Percentiles rank a stretch among this genome's conserved stretches.
Evolutionary conservation across 2,113 vertebrate species (phyloP).

Genomic region (Lepus europaeus): DNA sequence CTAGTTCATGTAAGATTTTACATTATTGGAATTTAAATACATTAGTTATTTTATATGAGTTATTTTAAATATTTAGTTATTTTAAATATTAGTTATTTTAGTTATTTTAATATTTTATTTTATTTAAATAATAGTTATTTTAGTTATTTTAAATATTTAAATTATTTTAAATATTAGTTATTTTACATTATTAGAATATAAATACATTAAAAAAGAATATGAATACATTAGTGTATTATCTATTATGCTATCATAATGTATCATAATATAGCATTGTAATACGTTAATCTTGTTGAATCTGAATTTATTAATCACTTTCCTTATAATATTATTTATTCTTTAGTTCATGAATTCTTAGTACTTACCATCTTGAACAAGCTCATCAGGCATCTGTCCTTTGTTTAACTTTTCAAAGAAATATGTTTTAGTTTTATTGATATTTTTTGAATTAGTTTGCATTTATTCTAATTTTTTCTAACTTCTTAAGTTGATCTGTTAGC

Average conservation of each 20-base stretch:
- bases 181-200: too few species aligned
- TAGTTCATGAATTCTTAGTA: background rate
- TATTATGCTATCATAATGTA: background rate
- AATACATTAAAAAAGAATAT: too few species aligned
- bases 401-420: slow-evolving; percentile 28
- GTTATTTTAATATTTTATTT: too few species aligned
- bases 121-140: too few species aligned
- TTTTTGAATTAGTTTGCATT: slow-evolving; percentile 12
- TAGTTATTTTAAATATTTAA: too few species aligned
- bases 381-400: background rate
- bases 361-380: background rate
- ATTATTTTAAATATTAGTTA: too few species aligned
- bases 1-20: background rate
- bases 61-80: too few species aligned
- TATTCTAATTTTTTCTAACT: background rate
- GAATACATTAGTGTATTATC: background rate
- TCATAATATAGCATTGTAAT: background rate
- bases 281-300: background rate
- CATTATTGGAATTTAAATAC: background rate
- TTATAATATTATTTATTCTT: background rate
- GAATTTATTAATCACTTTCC: background rate
- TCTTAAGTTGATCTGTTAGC: background rate
- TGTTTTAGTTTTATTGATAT: background rate
- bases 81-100: too few species aligned
- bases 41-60: too few species aligned